Evolutionary conservation across 2,797 vertebrate genomes (phyloP), one percentile per base, ranked within the genome.

Genomic region (Kryptopterus vitreolus): DNA sequence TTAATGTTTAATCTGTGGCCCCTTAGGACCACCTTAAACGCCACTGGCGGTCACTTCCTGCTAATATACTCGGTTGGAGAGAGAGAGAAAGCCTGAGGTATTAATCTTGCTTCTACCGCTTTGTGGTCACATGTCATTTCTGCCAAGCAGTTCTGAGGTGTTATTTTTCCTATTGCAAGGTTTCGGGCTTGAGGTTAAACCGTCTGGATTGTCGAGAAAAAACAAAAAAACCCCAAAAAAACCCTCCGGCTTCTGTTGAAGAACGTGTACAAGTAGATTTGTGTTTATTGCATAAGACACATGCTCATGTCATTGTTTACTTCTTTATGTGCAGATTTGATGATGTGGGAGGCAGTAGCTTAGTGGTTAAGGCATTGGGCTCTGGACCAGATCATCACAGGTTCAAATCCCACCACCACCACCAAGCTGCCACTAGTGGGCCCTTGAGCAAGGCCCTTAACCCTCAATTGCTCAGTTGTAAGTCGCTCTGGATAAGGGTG

Each of bases 11-110:
- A 9, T 22, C n/a, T 24, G 59, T 33, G 61, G 26, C 57, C 43
- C 26, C 24, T 59, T 8, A 24, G 63, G 38, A 79, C 81, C 68
- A n/a, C 87, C 84, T 88, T 83, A 52, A 73, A 72, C 55, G 76
- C 20, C 85, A 85, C 33, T 84, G 87, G 84, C 76, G 6, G 46
- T 2, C 62, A 84, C 86, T 89, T 90, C 87, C 87, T 73, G 65
- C 84, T 85, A 82, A 84, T 92, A 90, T 92, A 91, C 87, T 89
- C 86, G 86, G 87, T 77, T 63, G 22, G 26, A 69, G 66, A 57
- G 26, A 69, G 66, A 57, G 35, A 55, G 26, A n/a, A 72, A 87
- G 65, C 13, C 38, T 77, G 58, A 53, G 58, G 13, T 52, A 61
- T 52, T 80, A 35, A 33, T 46, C 79, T 72, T 71, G 79, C 81